Percentiles rank a stretch among this genome's conserved stretches.
Conservation (phyloP, 2,888 invertebrate genomes). For the Hypselothyrea guttata region DNA sequence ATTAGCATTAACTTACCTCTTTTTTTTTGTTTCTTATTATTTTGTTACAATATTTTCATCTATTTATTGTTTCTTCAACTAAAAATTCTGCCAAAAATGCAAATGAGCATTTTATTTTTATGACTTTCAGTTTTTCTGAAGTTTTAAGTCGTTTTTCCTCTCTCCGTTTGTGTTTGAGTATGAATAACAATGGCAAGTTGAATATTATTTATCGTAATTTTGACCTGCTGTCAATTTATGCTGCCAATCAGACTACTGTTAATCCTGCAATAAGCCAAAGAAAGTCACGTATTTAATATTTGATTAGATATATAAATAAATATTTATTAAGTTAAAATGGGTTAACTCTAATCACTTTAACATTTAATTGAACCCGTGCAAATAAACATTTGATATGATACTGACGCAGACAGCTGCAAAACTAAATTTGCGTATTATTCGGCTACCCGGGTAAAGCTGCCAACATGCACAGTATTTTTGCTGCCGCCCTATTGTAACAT, state of each 20-base stretch:
- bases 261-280: conserved; percentile 28
- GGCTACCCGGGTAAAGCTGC: conserved; percentile 70
- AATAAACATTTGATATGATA: conserved; percentile 55
- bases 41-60: conserved; percentile 9
- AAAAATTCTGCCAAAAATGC: conserved; percentile 34
- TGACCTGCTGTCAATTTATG: conserved; percentile 51
- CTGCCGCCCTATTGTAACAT: conserved; percentile 12
- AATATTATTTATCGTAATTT: conserved; percentile 68
- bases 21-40: conserved; percentile 8
- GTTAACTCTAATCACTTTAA: conserved; percentile 22
- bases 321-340: not conserved
- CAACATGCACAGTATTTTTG: conserved; percentile 4
- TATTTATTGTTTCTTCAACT: no score
- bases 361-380: conserved; percentile 4
- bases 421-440: conserved; percentile 79
- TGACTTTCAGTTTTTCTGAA: conserved; percentile 29
- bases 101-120: conserved; percentile 23
- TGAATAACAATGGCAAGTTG: conserved; percentile 50
- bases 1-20: conserved; percentile 60
- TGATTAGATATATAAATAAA: not conserved
- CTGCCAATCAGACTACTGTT: conserved; percentile 61
- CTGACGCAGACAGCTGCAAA: conserved; percentile 71
- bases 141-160: conserved; percentile 14
- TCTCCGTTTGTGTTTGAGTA: conserved; percentile 33
- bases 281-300: not conserved